Evolutionary conservation across 2,888 invertebrate species (phyloP).

Genomic region (Cheiracanthium punctorium): DNA sequence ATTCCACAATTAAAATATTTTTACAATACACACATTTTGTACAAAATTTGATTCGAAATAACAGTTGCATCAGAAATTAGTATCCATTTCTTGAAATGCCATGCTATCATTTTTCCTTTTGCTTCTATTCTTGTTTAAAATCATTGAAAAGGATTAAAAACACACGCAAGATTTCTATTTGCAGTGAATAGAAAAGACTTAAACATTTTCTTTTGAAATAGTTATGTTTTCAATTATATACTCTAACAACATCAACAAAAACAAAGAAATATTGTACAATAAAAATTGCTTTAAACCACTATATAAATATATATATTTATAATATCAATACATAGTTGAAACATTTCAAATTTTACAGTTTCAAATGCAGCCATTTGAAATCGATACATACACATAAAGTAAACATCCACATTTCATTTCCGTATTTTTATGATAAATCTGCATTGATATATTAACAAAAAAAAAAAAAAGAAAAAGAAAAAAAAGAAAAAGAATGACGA

Average conservation of each 20-base stretch:
- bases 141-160: slow-evolving; percentile 5
- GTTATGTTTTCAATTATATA: slow-evolving; percentile 51
- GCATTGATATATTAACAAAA: too few relatives aligned
- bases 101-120: slow-evolving; percentile 14
- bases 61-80: slow-evolving; percentile 23
- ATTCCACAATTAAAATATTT: slow-evolving; percentile 61
- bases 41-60: slow-evolving; percentile 62
- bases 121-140: too few relatives aligned
- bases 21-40: slow-evolving; percentile 64
- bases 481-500: too few relatives aligned
- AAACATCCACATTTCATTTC: background rate
- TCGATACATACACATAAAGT: background rate
- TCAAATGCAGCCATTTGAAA: background rate
- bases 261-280: slow-evolving; percentile 60
- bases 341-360: background rate
- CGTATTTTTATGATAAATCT: too few relatives aligned
- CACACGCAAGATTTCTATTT: slow-evolving; percentile 21
- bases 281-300: slow-evolving; percentile 41
- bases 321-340: background rate
- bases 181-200: slow-evolving; percentile 37
- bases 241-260: slow-evolving; percentile 69
- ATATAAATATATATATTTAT: slow-evolving; percentile 8
- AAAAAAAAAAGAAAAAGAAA: too few relatives aligned
- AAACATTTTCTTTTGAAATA: slow-evolving; percentile 33
- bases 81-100: background rate